Percentiles rank a stretch among this genome's conserved stretches.
phyloP scores from a whole-genome alignment of 53 echinoderm and acorn worm species.

The Holothuria scabra region DNA sequence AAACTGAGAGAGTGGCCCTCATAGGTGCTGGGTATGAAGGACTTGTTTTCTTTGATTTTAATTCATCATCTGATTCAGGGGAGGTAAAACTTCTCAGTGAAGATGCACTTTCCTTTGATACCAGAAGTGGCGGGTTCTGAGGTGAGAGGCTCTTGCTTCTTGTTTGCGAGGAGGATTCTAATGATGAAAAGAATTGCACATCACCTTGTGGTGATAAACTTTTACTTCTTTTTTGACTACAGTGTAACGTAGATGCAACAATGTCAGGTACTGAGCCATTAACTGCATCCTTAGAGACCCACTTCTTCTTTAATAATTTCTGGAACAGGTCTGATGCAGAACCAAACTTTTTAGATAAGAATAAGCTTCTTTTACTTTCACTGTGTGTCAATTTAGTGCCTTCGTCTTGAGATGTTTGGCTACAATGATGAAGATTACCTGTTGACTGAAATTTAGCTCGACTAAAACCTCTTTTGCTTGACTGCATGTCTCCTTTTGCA shows the following conservation, averaged over 20 bases:
- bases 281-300: background rate
- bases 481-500: background rate
- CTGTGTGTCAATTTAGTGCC: background rate
- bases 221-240: background rate
- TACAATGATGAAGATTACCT: no score
- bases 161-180: background rate
- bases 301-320: slow-evolving; percentile 77
- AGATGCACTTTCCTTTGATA: background rate
- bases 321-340: slow-evolving; percentile 89
- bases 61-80: background rate
- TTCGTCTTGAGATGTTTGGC: background rate
- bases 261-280: slow-evolving; percentile 35
- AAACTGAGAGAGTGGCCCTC: slow-evolving; percentile 81
- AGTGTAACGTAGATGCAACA: slow-evolving; percentile 6
- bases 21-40: slow-evolving; percentile 87
- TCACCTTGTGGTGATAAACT: slow-evolving; percentile 34
- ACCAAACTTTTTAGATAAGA: slow-evolving; percentile 83
- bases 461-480: no score
- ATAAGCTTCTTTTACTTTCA: slow-evolving; percentile 32
- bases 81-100: background rate
- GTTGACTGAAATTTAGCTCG: no score
- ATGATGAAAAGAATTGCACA: background rate
- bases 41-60: slow-evolving; percentile 50
- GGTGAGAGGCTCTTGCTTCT: background rate
- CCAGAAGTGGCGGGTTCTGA: background rate